These are phyloP conservation scores for Chymomyza fuscimana DNA, from an alignment of 2,888 invertebrate species.

Conservation along the genomic window DNA sequence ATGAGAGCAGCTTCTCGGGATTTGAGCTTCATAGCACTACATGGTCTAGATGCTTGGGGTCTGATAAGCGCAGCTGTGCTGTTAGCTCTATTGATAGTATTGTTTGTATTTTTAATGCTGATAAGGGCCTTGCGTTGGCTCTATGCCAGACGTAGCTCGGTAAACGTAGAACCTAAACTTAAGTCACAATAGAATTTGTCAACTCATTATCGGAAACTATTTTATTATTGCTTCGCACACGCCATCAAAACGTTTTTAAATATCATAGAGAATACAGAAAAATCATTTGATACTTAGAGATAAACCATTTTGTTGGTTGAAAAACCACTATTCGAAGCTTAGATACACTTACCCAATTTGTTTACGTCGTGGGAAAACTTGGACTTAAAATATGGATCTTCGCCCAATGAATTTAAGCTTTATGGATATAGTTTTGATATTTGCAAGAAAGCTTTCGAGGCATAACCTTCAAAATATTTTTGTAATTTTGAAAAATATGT, in stretches of 20 bases:
- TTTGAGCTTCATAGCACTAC: conserved; percentile 63
- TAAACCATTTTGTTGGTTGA: no score
- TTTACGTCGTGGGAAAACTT: no score
- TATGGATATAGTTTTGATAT: no score
- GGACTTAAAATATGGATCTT: no score
- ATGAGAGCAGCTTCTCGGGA: conserved; percentile 74
- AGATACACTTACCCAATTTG: no score
- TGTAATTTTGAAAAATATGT: no score
- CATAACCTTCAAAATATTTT: no score
- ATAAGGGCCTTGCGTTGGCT: background rate
- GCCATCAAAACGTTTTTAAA: background rate
- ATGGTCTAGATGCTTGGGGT: conserved; percentile 68
- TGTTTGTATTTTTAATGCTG: conserved; percentile 14
- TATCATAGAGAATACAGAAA: background rate
- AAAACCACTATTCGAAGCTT: no score
- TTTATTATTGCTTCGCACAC: background rate
- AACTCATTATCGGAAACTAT: background rate
- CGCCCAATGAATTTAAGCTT: no score
- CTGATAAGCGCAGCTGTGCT: conserved; percentile 33
- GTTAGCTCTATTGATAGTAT: conserved; percentile 14
- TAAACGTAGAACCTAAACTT: background rate
- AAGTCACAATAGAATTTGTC: background rate
- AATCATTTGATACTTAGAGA: background rate
- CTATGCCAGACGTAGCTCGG: background rate
- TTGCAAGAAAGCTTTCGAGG: no score